Evolutionary conservation across 2,113 vertebrate species (phyloP).

Genomic region (Channa maculata): DNA sequence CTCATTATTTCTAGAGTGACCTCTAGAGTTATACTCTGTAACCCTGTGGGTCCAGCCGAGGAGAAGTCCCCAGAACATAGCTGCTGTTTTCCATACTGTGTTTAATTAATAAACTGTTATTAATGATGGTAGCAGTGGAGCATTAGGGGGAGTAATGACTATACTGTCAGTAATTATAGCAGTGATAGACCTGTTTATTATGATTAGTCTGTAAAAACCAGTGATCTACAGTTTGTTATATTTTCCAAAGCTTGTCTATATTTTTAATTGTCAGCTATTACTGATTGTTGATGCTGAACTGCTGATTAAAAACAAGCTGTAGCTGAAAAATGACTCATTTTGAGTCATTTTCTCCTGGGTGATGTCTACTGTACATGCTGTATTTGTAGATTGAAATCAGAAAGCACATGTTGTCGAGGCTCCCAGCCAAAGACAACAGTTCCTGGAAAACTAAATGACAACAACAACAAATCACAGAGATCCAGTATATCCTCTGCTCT

Average conservation of each 20-base stretch:
- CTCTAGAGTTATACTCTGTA: constrained; percentile 45
- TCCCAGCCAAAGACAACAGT: constrained; percentile 25
- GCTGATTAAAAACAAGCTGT: neutral
- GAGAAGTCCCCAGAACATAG: constrained; percentile 40
- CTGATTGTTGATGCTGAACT: constrained; percentile 1
- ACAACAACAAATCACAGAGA: constrained; percentile 45
- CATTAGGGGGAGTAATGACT: constrained; percentile 61
- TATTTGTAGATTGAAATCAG: constrained; percentile 4
- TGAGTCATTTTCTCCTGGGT: neutral
- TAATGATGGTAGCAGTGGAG: constrained; percentile 51
- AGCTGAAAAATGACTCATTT: neutral
- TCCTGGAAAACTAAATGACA: constrained; percentile 37
- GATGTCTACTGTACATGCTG: neutral
- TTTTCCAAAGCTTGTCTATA: constrained; percentile 2
- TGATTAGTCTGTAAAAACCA: constrained; percentile 43
- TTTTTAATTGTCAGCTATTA: neutral
- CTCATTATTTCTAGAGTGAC: constrained; percentile 68
- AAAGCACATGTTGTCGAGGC: constrained; percentile 19
- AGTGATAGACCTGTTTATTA: constrained; percentile 59
- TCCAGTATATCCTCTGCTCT: constrained; percentile 27
- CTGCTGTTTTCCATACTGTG: constrained; percentile 61
- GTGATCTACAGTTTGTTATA: constrained; percentile 15
- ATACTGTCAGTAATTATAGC: constrained; percentile 62
- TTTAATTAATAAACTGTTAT: constrained; percentile 75
- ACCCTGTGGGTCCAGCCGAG: constrained; percentile 40